These are phyloP conservation scores for Eulemur rubriventer DNA, from an alignment of 2,797 vertebrate species.

Conservation along the genomic window DNA sequence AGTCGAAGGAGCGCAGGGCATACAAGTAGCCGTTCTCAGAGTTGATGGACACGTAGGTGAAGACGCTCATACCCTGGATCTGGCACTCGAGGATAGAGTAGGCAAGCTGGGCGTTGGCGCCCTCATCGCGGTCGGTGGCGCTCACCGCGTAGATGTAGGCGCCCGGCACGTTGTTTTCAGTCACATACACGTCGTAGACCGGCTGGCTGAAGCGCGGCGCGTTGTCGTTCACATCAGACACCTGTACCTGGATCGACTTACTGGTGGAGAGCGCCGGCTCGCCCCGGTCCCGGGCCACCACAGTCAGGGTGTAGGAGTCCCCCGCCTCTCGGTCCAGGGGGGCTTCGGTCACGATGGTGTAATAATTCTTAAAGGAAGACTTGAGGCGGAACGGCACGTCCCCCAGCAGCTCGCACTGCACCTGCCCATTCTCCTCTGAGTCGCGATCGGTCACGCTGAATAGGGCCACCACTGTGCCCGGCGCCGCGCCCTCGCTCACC, in stretches of 20 bases:
- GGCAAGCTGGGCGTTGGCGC: slow-evolving; percentile 92
- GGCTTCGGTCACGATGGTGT: slow-evolving; percentile 96
- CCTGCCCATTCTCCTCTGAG: slow-evolving; percentile 95
- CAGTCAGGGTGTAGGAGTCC: slow-evolving; percentile 94
- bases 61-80: slow-evolving; percentile 98
- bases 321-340: slow-evolving; percentile 92
- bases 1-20: slow-evolving; percentile 96
- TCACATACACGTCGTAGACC: slow-evolving; percentile 96
- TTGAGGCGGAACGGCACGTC: slow-evolving; percentile 97
- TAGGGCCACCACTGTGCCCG: slow-evolving; percentile 96
- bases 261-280: slow-evolving; percentile 92
- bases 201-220: slow-evolving; percentile 94
- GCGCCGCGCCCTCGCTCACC: slow-evolving; percentile 94
- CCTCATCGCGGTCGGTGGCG: slow-evolving; percentile 94
- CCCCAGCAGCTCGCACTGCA: slow-evolving; percentile 95
- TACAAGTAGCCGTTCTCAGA: slow-evolving; percentile 97
- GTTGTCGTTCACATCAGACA: slow-evolving; percentile 98
- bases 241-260: slow-evolving; percentile 95
- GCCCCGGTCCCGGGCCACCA: slow-evolving; percentile 93
- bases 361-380: slow-evolving; percentile 96
- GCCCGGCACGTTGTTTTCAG: slow-evolving; percentile 97
- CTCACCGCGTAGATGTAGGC: slow-evolving; percentile 98
- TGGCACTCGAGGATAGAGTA: slow-evolving; percentile 97
- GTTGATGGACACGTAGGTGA: slow-evolving; percentile 98
- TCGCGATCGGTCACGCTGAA: slow-evolving; percentile 96